Evolutionary conservation across 2,113 vertebrate genomes (phyloP).

Genomic region (Thamnophis sirtalis): DNA sequence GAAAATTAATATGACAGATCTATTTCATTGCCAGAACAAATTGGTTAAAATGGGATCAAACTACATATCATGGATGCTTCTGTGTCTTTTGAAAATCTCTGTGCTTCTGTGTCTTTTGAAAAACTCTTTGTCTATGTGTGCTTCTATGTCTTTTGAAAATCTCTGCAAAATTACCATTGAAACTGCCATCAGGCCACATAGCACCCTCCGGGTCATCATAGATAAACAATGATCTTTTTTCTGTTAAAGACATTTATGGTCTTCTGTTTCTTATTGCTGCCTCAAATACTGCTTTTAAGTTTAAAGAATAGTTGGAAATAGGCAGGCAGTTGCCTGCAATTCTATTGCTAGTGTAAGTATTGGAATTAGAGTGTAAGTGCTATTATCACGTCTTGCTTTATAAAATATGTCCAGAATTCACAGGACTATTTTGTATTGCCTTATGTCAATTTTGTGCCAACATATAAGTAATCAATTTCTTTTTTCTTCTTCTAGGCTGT

Average conservation of each 20-base stretch:
- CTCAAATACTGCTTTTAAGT: neutral
- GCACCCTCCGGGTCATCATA: neutral
- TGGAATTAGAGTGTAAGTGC: slow-evolving; percentile 47
- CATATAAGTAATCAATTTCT: slow-evolving; percentile 11
- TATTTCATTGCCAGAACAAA: neutral
- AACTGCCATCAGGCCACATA: neutral
- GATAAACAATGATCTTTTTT: neutral
- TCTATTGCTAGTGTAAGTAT: slow-evolving; percentile 48
- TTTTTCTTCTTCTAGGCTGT: neutral
- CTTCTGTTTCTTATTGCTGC: neutral
- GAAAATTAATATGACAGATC: neutral
- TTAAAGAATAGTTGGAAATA: neutral
- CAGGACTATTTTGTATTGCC: neutral
- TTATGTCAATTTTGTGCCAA: slow-evolving; percentile 45
- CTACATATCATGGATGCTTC: neutral
- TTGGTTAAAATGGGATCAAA: neutral
- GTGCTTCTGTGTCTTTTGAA: neutral
- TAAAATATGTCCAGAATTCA: slow-evolving; percentile 24
- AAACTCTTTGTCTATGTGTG: too few relatives aligned
- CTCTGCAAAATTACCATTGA: neutral
- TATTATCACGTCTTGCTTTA: slow-evolving; percentile 29
- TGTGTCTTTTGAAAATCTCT: neutral
- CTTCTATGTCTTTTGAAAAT: neutral
- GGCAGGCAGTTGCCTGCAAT: neutral
- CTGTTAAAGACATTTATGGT: neutral